These are phyloP conservation scores for Amphipyra berbera DNA, from an alignment of 2,888 invertebrate species.

Conservation along the genomic window DNA sequence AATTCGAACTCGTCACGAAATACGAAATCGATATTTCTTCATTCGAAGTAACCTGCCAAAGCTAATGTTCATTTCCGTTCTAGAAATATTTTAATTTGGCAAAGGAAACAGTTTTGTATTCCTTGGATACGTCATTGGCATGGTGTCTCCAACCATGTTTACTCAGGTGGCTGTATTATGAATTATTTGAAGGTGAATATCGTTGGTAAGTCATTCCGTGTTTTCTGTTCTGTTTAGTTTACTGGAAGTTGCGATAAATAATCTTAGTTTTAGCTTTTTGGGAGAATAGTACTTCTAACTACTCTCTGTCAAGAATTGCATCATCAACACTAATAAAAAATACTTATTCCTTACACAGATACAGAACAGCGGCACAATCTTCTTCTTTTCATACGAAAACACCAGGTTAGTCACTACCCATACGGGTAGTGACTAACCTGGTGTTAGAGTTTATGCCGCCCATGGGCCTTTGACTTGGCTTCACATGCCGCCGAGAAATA, in stretches of 20 bases:
- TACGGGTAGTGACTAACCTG: too few species aligned
- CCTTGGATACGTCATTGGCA: slow-evolving; percentile 5
- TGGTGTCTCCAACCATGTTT: slow-evolving; percentile 42
- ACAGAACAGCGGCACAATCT: slow-evolving; percentile 8
- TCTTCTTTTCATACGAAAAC: too few species aligned
- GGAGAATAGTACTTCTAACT: not conserved
- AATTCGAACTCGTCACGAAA: slow-evolving; percentile 12
- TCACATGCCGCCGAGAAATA: too few species aligned
- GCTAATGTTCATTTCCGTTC: slow-evolving; percentile 16
- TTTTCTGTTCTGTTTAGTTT: slow-evolving; percentile 7
- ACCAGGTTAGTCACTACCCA: too few species aligned
- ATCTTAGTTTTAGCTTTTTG: slow-evolving; percentile 5
- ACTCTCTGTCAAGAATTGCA: slow-evolving; percentile 3
- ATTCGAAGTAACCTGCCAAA: not conserved
- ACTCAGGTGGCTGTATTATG: slow-evolving; percentile 50
- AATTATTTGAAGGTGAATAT: slow-evolving; percentile 53
- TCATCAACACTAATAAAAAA: not conserved
- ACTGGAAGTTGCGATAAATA: slow-evolving; percentile 13
- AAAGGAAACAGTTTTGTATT: slow-evolving; percentile 22
- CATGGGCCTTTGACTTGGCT: too few species aligned
- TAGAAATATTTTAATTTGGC: slow-evolving; percentile 28
- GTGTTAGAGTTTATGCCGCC: too few species aligned
- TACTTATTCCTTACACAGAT: not conserved
- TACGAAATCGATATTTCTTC: not conserved
- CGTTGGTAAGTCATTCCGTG: slow-evolving; percentile 36